These are phyloP conservation scores for Chelonoidis abingdonii DNA, from an alignment of 2,113 vertebrate genomes.

Conservation along the genomic window DNA sequence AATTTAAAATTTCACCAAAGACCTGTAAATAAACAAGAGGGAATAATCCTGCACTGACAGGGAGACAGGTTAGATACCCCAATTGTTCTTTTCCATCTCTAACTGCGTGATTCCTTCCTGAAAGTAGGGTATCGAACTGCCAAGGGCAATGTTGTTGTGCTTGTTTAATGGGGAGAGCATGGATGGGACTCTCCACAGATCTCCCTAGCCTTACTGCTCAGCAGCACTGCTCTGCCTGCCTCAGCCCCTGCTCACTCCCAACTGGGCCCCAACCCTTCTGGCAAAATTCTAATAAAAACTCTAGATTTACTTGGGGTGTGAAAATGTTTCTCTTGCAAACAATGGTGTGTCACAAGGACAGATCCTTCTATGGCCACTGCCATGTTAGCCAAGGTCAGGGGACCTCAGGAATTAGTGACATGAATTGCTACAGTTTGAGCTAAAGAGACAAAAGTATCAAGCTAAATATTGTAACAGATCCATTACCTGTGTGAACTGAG, in stretches of 20 bases:
- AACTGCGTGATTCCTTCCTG: neutral
- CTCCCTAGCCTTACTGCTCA: neutral
- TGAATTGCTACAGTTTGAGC: neutral
- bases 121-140: neutral
- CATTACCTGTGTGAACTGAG: neutral
- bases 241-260: neutral
- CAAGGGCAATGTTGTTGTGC: neutral
- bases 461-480: neutral
- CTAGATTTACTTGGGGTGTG: neutral
- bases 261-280: neutral
- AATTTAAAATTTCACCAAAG: neutral
- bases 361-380: neutral
- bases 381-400: neutral
- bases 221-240: neutral
- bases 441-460: neutral
- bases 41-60: accelerated
- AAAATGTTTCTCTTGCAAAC: neutral
- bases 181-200: neutral
- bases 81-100: neutral
- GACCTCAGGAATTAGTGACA: neutral
- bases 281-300: neutral
- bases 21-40: neutral
- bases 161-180: neutral
- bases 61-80: neutral
- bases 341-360: neutral